Conservation (phyloP, 92 coral and sea anemone genomes). For the Montipora capitata region DNA sequence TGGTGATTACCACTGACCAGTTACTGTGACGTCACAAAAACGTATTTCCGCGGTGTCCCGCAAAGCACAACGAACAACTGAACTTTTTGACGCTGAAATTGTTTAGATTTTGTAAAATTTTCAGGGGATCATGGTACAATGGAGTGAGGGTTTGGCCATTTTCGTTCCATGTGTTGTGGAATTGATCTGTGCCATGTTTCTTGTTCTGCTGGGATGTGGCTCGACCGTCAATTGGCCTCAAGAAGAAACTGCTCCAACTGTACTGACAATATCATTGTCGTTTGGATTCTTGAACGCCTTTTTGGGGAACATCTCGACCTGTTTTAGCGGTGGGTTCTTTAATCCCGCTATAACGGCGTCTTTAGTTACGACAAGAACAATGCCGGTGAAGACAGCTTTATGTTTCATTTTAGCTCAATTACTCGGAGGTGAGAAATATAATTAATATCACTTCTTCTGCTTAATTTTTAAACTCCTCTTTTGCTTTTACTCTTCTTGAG, state of each 20-base stretch:
- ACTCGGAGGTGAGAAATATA: conserved; percentile 68
- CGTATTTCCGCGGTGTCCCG: too few species aligned
- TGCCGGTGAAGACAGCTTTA: conserved; percentile 65
- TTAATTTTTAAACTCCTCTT: too few species aligned
- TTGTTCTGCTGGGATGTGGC: conserved; percentile 68
- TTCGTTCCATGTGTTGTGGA: conserved; percentile 51
- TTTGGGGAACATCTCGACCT: conserved; percentile 65
- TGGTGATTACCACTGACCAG: too few species aligned
- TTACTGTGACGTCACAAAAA: too few species aligned
- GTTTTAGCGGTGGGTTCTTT: conserved; percentile 74
- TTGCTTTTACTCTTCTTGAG: too few species aligned
- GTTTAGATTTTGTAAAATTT: too few species aligned
- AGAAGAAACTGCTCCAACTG: conserved; percentile 21
- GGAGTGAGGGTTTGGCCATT: conserved; percentile 7
- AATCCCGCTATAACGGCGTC: conserved; percentile 89
- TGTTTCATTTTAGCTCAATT: conserved; percentile 69
- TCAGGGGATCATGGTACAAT: neutral
- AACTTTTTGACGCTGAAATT: too few species aligned
- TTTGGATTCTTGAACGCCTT: conserved; percentile 78
- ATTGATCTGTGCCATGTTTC: conserved; percentile 55
- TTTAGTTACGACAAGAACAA: conserved; percentile 51
- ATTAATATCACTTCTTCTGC: too few species aligned
- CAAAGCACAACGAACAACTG: too few species aligned
- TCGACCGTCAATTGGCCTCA: conserved; percentile 60
- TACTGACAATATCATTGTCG: conserved; percentile 64